These are phyloP conservation scores for Semicossyphus pulcher DNA, from an alignment of 2,113 vertebrate species.

Conservation along the genomic window DNA sequence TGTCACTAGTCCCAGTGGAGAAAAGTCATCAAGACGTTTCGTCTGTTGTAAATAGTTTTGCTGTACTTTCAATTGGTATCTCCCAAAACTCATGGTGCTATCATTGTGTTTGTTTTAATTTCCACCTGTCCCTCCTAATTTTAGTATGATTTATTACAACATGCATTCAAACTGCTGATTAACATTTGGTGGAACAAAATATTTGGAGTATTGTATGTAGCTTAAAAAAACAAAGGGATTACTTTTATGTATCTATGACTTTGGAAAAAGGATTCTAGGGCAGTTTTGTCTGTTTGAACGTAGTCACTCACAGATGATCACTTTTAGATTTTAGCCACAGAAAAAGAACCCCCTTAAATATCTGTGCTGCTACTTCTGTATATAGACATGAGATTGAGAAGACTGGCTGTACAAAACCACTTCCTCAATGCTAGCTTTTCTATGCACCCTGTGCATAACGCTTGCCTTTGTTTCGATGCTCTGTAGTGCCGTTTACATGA, in stretches of 20 bases:
- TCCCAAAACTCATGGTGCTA: constrained; percentile 77
- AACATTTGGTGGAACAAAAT: constrained; percentile 54
- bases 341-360: constrained; percentile 35
- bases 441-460: constrained; percentile 68
- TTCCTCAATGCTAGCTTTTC: constrained; percentile 67
- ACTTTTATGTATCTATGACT: constrained; percentile 43
- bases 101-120: constrained; percentile 49
- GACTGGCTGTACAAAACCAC: constrained; percentile 60
- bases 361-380: constrained; percentile 80
- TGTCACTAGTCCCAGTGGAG: constrained; percentile 74
- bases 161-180: constrained; percentile 54
- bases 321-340: constrained; percentile 54
- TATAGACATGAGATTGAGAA: constrained; percentile 49
- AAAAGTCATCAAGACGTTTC: constrained; percentile 58
- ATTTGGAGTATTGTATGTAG: constrained; percentile 68
- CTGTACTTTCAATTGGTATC: constrained; percentile 66
- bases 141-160: constrained; percentile 44
- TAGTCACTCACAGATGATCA: constrained; percentile 36
- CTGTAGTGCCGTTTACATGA: constrained; percentile 52
- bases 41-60: constrained; percentile 68
- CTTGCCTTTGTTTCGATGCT: constrained; percentile 73
- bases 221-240: constrained; percentile 53
- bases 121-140: constrained; percentile 41
- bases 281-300: constrained; percentile 40
- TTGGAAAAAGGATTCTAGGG: constrained; percentile 31